Base-by-base conservation (phyloP, 2,113 vertebrate species). In the Rhea americana region DNA sequence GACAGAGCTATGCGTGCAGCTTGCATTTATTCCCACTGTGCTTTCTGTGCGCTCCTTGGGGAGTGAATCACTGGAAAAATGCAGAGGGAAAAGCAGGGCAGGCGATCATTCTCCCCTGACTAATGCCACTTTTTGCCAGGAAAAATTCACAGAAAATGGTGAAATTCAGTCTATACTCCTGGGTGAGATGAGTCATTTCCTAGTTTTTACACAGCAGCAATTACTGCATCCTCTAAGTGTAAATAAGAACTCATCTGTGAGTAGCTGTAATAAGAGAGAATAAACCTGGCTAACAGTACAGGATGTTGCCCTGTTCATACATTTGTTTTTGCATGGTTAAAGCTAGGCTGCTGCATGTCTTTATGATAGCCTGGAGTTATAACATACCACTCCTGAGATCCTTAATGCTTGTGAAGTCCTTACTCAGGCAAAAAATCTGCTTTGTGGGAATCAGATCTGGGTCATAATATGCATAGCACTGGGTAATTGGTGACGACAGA, bases 21-120 rank as follows among this genome's bases (percentile, higher is more conserved):
- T 68, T 66, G 1, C 77, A 32, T 91, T 14, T 5, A 5, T 41
- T 66, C 63, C 91, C 83, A 76, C 21, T 2, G 0, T 12, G 0
- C 26, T 58, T 66, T 21, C 20, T 19, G 0, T 8, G 58, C 0
- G 0, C 71, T 87, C 35, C 45, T 10, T 0, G 0, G 48, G 77
- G 73, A 83, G 6, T 28, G 75, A 89, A 59, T 81, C 93, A 25
- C 32, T 48, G 73, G 72, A 87, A 63, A 70, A 80, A 30, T 1
- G 1, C 41, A 51, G 70, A 72, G 43, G 58, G 59, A 58, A 50
- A 55, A 1, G 2, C 53, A 3, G 1, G 51, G 8, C 8, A 6
- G 53, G 62, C 18, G 35, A 13, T 3, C 25, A 5, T 83, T 72
- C 72, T 55, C n/a, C 2, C 11, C 81, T 93, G 87, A 80, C 25